Conservation (phyloP, 2,888 invertebrate species). For the Luffia ferchaultella region DNA sequence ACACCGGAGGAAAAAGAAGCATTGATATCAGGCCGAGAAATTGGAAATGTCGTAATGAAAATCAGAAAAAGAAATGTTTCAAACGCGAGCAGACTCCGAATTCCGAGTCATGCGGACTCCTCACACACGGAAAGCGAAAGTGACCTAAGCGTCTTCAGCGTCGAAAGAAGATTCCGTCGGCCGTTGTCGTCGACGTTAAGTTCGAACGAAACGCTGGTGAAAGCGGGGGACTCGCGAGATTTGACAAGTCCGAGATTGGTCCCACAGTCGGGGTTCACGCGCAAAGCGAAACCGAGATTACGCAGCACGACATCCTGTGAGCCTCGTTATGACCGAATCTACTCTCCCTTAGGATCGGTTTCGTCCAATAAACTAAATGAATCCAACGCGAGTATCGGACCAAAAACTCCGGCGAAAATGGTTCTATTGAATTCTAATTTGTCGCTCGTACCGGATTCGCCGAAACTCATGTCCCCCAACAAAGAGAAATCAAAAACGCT, state of each 20-base stretch:
- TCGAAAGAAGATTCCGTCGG: conserved; percentile 41
- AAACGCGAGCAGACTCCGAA: conserved; percentile 32
- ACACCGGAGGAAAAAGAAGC: conserved; percentile 55
- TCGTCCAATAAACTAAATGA: conserved; percentile 46
- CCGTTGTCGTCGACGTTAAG: conserved; percentile 51
- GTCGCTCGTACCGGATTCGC: conserved; percentile 53
- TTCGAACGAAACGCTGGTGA: conserved; percentile 49
- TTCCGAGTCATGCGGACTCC: conserved; percentile 38
- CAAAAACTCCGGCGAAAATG: conserved; percentile 32
- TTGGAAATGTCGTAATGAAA: conserved; percentile 28
- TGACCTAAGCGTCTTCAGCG: conserved; percentile 47
- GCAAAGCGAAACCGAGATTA: conserved; percentile 43
- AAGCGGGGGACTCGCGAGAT: conserved; percentile 40
- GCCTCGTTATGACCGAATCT: conserved; percentile 54
- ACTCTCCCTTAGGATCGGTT: conserved; percentile 45
- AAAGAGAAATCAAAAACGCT: conserved; percentile 69
- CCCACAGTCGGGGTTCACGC: conserved; percentile 37
- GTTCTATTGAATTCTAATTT: conserved; percentile 51
- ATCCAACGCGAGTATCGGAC: conserved; percentile 40
- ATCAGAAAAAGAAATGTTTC: conserved; percentile 38
- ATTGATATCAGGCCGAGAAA: conserved; percentile 38
- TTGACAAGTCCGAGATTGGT: conserved; percentile 47
- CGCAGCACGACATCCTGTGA: conserved; percentile 53
- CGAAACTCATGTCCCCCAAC: conserved; percentile 44
- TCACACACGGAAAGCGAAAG: conserved; percentile 56